phyloP scores from a whole-genome alignment of 2,113 vertebrate species.

The Atractosteus spatula region DNA sequence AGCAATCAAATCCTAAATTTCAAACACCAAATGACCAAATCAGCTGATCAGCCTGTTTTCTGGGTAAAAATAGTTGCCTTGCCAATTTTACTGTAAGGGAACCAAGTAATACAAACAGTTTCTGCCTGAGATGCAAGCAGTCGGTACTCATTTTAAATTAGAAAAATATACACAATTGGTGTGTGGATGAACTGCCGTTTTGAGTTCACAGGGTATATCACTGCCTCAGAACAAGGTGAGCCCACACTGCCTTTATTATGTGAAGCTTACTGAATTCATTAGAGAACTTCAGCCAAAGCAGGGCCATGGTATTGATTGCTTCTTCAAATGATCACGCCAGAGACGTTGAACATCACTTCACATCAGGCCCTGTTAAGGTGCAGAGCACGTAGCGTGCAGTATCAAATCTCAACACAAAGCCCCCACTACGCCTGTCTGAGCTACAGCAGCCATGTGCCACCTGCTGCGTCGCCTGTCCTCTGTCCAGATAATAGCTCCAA shows the following conservation, averaged over 20 bases:
- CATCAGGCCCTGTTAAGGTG: conserved; percentile 1
- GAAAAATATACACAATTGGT: no score
- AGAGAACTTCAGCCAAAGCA: neutral
- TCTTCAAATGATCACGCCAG: neutral
- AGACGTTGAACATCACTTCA: neutral
- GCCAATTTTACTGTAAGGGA: no score
- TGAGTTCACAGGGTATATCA: neutral
- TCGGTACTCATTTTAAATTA: neutral
- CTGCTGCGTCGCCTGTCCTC: conserved; percentile 10
- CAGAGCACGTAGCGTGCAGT: neutral
- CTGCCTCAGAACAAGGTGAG: neutral
- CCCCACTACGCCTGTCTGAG: conserved; percentile 10
- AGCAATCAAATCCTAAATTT: neutral
- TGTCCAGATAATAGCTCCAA: conserved; percentile 1
- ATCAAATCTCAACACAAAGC: conserved; percentile 1
- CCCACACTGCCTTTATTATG: conserved; percentile 25
- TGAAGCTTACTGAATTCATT: conserved; percentile 7
- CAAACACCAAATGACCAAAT: neutral
- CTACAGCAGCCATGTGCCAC: conserved; percentile 1
- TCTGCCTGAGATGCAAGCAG: neutral
- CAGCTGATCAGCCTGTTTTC: neutral
- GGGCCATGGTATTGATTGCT: neutral
- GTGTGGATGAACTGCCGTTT: no score
- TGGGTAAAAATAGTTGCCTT: no score
- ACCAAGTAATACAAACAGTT: neutral